phyloP scores from a whole-genome alignment of 2,113 vertebrate species.

The Mesocricetus auratus region DNA sequence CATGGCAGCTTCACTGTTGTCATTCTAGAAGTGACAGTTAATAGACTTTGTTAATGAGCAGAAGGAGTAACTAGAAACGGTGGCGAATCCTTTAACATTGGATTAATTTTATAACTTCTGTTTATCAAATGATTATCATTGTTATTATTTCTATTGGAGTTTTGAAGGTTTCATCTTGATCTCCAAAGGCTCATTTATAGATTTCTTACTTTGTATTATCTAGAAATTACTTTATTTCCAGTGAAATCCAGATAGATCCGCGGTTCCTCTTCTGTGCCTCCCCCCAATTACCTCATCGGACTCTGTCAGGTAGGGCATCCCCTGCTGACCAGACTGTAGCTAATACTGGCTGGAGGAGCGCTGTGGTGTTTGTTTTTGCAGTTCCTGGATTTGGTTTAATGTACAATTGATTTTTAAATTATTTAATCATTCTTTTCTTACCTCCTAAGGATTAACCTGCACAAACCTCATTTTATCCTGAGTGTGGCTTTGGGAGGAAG shows the following conservation, averaged over 20 bases:
- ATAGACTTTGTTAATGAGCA: constrained; percentile 61
- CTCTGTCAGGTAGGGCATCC: constrained; percentile 56
- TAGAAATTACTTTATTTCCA: constrained; percentile 67
- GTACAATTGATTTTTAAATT: constrained; percentile 85
- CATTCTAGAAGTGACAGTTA: constrained; percentile 33
- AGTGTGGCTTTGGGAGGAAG: constrained; percentile 84
- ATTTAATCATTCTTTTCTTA: constrained; percentile 84
- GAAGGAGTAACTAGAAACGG: constrained; percentile 54
- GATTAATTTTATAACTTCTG: constrained; percentile 49
- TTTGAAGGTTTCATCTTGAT: constrained; percentile 55
- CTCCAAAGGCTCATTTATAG: constrained; percentile 60
- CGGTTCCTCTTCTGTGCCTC: neutral
- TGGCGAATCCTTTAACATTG: constrained; percentile 9
- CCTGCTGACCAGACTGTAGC: constrained; percentile 49
- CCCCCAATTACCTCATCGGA: neutral
- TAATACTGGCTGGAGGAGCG: neutral
- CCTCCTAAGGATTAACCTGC: constrained; percentile 84
- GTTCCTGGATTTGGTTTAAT: constrained; percentile 84
- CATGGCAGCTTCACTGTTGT: neutral
- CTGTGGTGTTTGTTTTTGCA: constrained; percentile 68
- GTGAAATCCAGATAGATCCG: constrained; percentile 5
- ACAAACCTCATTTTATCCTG: constrained; percentile 83
- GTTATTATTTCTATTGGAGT: constrained; percentile 53
- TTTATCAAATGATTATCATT: constrained; percentile 59
- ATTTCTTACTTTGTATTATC: constrained; percentile 48